phyloP scores from a whole-genome alignment of 2,888 invertebrate genomes.

The Silvanus unidentatus region DNA sequence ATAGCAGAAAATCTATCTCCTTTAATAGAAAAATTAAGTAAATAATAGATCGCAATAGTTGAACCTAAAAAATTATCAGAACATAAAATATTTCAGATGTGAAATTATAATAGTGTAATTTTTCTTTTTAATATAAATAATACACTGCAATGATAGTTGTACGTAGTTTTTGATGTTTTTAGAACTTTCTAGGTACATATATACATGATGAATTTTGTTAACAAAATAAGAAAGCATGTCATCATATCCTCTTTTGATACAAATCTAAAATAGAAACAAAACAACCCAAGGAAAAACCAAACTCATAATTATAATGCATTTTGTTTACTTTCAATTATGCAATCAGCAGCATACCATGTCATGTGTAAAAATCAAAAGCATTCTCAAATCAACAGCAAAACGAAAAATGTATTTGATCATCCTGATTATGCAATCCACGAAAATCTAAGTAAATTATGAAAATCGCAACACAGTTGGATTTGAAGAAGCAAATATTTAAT shows the following conservation, averaged over 20 bases:
- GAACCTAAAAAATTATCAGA: conserved; percentile 16
- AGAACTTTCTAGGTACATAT: conserved; percentile 4
- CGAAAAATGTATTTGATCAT: no score
- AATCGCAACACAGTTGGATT: no score
- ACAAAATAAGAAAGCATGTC: conserved; percentile 18
- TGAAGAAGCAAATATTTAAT: no score
- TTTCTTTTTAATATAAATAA: background rate
- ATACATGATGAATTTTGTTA: conserved; percentile 10
- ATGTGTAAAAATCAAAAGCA: background rate
- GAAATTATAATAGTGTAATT: background rate
- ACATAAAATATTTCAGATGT: conserved; percentile 13
- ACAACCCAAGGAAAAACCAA: no score
- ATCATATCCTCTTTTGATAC: conserved; percentile 8
- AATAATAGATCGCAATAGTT: conserved; percentile 7
- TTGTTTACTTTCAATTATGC: background rate
- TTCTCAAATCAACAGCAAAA: background rate
- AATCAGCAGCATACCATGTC: background rate
- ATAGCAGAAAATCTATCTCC: no score
- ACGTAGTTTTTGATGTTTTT: background rate
- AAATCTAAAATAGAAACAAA: conserved; percentile 1
- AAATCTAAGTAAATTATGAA: no score
- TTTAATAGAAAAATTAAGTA: conserved; percentile 10
- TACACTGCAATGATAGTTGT: background rate
- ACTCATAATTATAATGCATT: background rate
- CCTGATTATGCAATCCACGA: no score